These are phyloP conservation scores for Sinohyriopsis cumingii DNA, from an alignment of 2,888 invertebrate species.

Conservation along the genomic window DNA sequence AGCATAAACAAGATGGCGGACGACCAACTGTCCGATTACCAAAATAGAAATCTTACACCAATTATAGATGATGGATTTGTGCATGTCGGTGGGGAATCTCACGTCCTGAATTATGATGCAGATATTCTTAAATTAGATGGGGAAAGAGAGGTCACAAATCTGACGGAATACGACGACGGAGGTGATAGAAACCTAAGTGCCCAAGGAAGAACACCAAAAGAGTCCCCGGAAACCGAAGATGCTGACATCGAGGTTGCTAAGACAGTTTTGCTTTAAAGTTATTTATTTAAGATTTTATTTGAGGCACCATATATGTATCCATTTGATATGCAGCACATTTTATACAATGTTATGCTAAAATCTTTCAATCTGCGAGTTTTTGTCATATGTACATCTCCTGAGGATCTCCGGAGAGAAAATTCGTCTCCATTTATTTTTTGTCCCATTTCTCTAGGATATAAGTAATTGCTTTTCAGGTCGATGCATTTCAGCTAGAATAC, in stretches of 20 bases:
- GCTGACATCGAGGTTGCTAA: conserved; percentile 49
- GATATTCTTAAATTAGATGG: conserved; percentile 61
- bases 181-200: conserved; percentile 27
- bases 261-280: not conserved
- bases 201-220: conserved; percentile 26
- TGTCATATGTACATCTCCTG: too few species aligned
- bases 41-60: conserved; percentile 30
- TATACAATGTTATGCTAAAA: too few species aligned
- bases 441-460: too few species aligned
- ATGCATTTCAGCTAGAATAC: too few species aligned
- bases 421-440: too few species aligned
- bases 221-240: conserved; percentile 39
- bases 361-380: too few species aligned
- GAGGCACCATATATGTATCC: too few species aligned
- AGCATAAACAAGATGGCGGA: conserved; percentile 50
- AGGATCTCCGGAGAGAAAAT: too few species aligned
- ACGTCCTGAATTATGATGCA: conserved; percentile 49
- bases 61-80: conserved; percentile 44
- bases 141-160: conserved; percentile 33
- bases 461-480: too few species aligned
- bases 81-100: conserved; percentile 45
- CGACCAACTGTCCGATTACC: conserved; percentile 18
- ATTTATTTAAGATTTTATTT: not conserved
- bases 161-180: conserved; percentile 26
- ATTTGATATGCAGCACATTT: too few species aligned